phyloP scores from a whole-genome alignment of 2,888 invertebrate genomes.

The Theodoxus fluviatilis region DNA sequence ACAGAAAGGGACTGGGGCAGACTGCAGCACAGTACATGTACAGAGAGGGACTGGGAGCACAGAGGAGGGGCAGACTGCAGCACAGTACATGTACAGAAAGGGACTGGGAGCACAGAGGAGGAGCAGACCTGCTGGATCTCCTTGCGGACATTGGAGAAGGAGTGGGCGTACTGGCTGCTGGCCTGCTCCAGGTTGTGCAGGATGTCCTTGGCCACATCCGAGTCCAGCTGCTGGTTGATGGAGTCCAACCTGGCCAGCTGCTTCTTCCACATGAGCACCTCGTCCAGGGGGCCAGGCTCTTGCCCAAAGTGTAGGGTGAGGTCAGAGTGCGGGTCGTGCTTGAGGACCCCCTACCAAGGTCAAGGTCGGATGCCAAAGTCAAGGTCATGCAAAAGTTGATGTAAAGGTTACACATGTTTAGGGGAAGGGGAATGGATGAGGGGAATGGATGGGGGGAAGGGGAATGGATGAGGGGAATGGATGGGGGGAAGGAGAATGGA shows the following conservation, averaged over 20 bases:
- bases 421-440: too few species aligned
- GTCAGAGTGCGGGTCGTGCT: constrained; percentile 59
- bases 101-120: too few species aligned
- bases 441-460: too few species aligned
- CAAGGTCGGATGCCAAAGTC: not conserved
- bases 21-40: too few species aligned
- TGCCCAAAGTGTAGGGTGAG: constrained; percentile 52
- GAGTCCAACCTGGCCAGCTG: constrained; percentile 59
- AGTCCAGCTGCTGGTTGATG: constrained; percentile 60
- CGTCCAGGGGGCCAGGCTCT: constrained; percentile 62
- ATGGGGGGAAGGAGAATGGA: too few species aligned
- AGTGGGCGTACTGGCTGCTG: constrained; percentile 61
- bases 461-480: too few species aligned
- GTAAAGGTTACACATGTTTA: not conserved
- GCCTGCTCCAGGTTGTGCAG: constrained; percentile 62
- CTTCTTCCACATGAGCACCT: constrained; percentile 62
- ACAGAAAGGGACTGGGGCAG: too few species aligned
- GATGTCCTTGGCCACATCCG: constrained; percentile 61
- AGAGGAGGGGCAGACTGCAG: too few species aligned
- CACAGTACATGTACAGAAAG: too few species aligned
- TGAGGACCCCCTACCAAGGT: constrained; percentile 52
- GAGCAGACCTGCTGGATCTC: constrained; percentile 58
- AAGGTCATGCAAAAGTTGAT: not conserved
- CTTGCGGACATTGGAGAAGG: constrained; percentile 57
- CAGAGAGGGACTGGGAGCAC: too few species aligned